Conservation (phyloP, 2,797 vertebrate species). For the Enteromius argenteus region DNA sequence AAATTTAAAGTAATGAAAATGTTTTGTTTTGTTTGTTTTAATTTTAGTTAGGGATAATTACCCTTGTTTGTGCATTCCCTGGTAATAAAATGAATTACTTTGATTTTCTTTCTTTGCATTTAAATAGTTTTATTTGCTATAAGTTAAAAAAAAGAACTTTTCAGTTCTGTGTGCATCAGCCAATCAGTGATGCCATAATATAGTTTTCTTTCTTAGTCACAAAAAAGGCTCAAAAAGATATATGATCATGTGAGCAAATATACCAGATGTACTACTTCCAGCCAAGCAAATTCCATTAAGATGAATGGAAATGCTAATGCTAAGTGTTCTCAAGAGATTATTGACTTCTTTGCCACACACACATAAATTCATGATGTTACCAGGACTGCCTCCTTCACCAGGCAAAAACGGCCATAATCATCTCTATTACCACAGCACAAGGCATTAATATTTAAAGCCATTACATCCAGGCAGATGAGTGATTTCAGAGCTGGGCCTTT, state of each 20-base stretch:
- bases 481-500: constrained; percentile 16
- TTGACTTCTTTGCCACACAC: not conserved
- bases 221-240: not conserved
- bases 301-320: constrained; percentile 15
- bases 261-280: not conserved
- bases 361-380: not conserved
- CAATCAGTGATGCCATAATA: not conserved
- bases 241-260: not conserved
- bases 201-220: not conserved
- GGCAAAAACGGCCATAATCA: not conserved
- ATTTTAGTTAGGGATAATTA: not conserved
- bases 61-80: not conserved
- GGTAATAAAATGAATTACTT: not conserved
- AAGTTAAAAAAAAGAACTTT: not conserved
- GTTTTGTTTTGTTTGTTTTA: no score
- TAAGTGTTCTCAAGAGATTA: not conserved
- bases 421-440: not conserved
- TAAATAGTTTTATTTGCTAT: not conserved
- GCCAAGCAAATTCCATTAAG: constrained; percentile 2
- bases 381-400: not conserved
- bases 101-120: not conserved
- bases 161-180: not conserved
- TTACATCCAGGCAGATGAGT: constrained; percentile 27
- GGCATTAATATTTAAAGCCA: constrained; percentile 42
- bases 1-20: not conserved